Evolutionary conservation across 2,888 invertebrate genomes (phyloP).

Genomic region (Hermodice carunculata): DNA sequence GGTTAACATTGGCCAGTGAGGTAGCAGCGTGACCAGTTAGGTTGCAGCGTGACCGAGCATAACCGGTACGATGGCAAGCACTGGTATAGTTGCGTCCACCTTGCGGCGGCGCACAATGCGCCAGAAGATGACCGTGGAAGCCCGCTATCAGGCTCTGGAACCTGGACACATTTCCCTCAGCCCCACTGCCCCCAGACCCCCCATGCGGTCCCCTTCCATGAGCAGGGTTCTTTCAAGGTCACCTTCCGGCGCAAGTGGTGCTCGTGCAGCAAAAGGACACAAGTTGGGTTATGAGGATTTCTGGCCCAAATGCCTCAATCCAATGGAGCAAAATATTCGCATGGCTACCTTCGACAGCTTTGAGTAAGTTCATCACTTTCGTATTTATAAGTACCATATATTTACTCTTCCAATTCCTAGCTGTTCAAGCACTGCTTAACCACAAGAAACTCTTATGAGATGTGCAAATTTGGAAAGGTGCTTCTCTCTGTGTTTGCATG

Average conservation of each 20-base stretch:
- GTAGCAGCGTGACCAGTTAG: too few species aligned
- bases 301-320: conserved; percentile 43
- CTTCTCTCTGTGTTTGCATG: too few species aligned
- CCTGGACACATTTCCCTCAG: conserved; percentile 35
- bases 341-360: conserved; percentile 37
- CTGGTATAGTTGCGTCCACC: conserved; percentile 46
- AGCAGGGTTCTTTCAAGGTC: conserved; percentile 15
- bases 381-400: neutral
- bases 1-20: too few species aligned
- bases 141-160: conserved; percentile 29
- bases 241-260: conserved; percentile 19
- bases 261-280: conserved; percentile 17
- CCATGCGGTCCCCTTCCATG: conserved; percentile 35
- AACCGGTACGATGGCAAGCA: too few species aligned
- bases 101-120: conserved; percentile 42
- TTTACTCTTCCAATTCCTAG: too few species aligned
- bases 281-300: conserved; percentile 40
- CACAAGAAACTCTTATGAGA: too few species aligned
- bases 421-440: too few species aligned
- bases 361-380: conserved; percentile 33
- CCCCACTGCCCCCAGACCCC: conserved; percentile 38
- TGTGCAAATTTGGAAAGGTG: too few species aligned
- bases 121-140: conserved; percentile 37
- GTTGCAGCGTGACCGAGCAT: too few species aligned
- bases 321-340: conserved; percentile 26